Evolutionary conservation across 1,140 invertebrate species (phyloP), one percentile per base, ranked within the genome.

Genomic region (Bombyx mori): DNA sequence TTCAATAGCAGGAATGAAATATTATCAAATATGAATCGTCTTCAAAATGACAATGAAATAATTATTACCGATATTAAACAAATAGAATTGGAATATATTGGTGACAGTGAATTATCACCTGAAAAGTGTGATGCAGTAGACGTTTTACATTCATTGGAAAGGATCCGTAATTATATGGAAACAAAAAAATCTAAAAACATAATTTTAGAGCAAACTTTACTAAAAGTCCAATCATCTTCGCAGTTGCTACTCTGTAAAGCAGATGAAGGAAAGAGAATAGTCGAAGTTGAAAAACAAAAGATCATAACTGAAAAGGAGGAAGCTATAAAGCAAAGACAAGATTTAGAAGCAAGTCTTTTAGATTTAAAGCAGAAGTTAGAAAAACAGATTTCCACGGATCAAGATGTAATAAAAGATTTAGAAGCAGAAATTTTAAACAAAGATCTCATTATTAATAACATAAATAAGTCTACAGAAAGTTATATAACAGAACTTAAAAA

Each of bases 241-340:
- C 71, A 83, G 55, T 54, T 86, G 54, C 65, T 86, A 18, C 62
- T 79, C 60, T 75, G 60, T 43, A 86, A 86, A 71, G 78, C 81
- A 10, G 75, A 82, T 52, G 80, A 83, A 68, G 80, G 80, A 18
- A 81, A 79, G 61, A 76, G 66, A 68, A 71, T 77, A 54, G 69
- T 79, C 18, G 80, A 83, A 71, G 73, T 73, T 55, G 82, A 86
- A 66, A 82, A 77, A 65, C 68, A 73, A 68, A 85, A 83, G 64
- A 77, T 85, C 57, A 61, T 74, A 12, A 57, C 63, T 57, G 82
- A 85, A 66, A 83, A 83, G 62, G 80, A 82, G 67, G 68, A 79
- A 44, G 75, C 71, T 42, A 57, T 82, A 35, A 65, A 58, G 55
- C 73, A 81, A 42, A 77, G 62, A 65, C 35, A 62, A 35, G 58